Evolutionary conservation across 2,113 vertebrate species (phyloP), one percentile per base, ranked within the genome.

Genomic region (Galbula dea): DNA sequence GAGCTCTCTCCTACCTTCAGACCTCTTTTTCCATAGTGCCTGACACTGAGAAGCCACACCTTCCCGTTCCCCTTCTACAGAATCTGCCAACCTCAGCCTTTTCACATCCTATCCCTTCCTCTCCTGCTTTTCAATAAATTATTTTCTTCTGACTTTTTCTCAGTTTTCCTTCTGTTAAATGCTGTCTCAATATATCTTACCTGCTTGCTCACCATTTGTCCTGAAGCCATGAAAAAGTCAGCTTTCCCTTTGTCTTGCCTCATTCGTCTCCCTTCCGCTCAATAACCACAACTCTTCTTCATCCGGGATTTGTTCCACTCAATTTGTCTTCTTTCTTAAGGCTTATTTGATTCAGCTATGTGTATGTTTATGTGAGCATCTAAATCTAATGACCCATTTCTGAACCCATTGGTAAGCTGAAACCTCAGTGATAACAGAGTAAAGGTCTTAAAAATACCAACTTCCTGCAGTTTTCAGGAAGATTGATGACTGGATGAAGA

Each of bases 251-350:
- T 65, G 49, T 89, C 71, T 83, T 90, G 81, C 89, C 77, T 95
- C 90, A 92, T 95, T 94, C 91, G 43, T 89, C 82, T 95, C 81
- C 84, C 78, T 94, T 96, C 90, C 83, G 82, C 83, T 96, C 80
- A 52, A 87, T 91, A 91, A 90, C 57, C 74, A 73, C 58, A 89
- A 57, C 54, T 88, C 67, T 37, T 94, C 88, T 71, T 94, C 83
- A 86, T 81, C 57, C 61, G 66, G 78, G 87, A 92, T 93, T 95
- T 81, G 57, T 95, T 95, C 89, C 89, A 89, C 90, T 37, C 92
- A 93, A 79, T 96, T 93, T 90, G 45, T 84, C 88, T 84, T 94
- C 43, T 95, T 95, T 95, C 89, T 95, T 85, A 91, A 94, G 81
- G 96, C 78, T 73, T 94, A 79, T 95, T 92, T 95, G 84, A 66